Evolutionary conservation across 2,113 vertebrate species (phyloP), one percentile per base, ranked within the genome.

Genomic region (Excalfactoria chinensis): DNA sequence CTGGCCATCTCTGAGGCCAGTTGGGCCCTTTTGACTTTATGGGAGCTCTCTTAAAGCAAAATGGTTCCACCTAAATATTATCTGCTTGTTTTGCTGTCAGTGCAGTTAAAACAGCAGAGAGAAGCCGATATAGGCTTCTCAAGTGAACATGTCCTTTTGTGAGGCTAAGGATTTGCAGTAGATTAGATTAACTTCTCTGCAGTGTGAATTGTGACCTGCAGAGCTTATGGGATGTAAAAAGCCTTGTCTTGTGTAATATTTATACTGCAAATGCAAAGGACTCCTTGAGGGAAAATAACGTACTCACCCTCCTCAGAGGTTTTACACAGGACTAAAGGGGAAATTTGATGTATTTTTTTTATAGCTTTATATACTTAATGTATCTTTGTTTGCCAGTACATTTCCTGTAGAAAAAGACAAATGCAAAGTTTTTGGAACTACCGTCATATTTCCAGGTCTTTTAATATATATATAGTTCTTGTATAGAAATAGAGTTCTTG

Each of bases 401-500:
- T 22, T 84, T 49, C 41, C 7, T 16, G 28, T 19, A 84, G 49
- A 55, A 84, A 68, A 81, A 78, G 28, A 55, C 21, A 84, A 79
- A 82, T 11, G 35, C 34, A 84, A 67, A 28, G 4, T 21, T 92
- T 93, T 35, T 6, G 0, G 14, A 87, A 73, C 84, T 62, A 49
- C 7, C 6, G 9, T 43, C 2, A 3, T 37, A 13, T 58, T 84
- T 76, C 35, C 56, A 80, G 34, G 14, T 43, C 76, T 55, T 15
- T 77, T 59, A 40, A 46, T n/a, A 84, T 34, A 44, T 23, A 32
- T 66, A 9, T 7, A 35, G 15, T 41, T 77, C 3, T 64, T 0
- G 1, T 0, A 0, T 19, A 46, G 41, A 73, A 76, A 41, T 37
- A 34, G 3, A 20, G 3, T 5, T 63, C 21, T 85, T 69, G 5